Conservation (phyloP, 2,888 invertebrate genomes). For the Drosophila stalkeri region DNA sequence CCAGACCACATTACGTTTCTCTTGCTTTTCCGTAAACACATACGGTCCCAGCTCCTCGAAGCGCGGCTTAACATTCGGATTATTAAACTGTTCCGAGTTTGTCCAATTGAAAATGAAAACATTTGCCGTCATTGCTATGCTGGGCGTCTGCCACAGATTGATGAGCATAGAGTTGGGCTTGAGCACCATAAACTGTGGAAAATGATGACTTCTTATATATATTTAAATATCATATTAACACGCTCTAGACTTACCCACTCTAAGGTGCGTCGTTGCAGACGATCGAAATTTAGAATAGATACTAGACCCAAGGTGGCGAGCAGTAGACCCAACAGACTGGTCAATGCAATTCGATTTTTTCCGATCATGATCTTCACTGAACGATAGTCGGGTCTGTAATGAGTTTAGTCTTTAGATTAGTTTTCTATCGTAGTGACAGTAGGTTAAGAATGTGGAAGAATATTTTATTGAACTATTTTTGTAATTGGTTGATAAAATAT, state of each 20-base stretch:
- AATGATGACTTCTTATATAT: too few species aligned
- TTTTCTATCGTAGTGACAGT: background rate
- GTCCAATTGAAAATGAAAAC: conserved; percentile 92
- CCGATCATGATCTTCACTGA: conserved; percentile 55
- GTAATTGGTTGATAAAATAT: background rate
- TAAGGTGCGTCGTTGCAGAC: conserved; percentile 50
- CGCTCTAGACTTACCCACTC: conserved; percentile 48
- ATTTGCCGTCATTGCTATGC: conserved; percentile 87
- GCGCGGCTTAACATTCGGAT: conserved; percentile 86
- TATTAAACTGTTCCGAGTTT: conserved; percentile 88
- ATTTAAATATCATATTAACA: background rate
- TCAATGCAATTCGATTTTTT: conserved; percentile 61
- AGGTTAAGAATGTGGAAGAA: background rate
- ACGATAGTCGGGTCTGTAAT: conserved; percentile 28
- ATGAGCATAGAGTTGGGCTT: conserved; percentile 86
- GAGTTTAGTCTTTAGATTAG: background rate
- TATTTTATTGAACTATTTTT: background rate
- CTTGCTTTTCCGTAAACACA: conserved; percentile 88
- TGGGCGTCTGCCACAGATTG: conserved; percentile 88
- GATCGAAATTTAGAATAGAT: conserved; percentile 55
- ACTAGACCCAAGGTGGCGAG: conserved; percentile 43
- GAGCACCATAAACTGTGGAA: conserved; percentile 87
- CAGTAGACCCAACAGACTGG: conserved; percentile 55
- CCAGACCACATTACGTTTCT: conserved; percentile 90
- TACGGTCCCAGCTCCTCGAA: conserved; percentile 88